Base-by-base conservation (phyloP, 1,140 invertebrate species). In the Tetraneura akinire region DNA sequence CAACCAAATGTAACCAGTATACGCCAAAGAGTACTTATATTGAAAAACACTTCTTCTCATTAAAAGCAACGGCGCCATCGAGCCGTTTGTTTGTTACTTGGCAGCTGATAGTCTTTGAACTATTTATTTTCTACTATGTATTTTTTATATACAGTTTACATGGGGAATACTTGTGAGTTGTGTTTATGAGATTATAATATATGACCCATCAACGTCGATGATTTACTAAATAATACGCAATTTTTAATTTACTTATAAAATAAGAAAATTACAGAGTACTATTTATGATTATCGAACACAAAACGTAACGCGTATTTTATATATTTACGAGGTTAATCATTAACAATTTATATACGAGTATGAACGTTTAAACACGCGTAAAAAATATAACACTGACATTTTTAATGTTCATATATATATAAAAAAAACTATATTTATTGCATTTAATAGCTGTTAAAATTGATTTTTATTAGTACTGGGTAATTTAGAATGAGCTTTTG, bases 21-120 rank as follows among this genome's bases (percentile, higher is more conserved):
- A 68, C 32, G 37, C n/a, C 60, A 8, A 68, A 45, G 11, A 21
- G 32, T 68, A 37, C 8, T 68, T 68, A 45, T 68, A 68, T 45
- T 21, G 64, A 45, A 68, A 68, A 68, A 68, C 37, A 68, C 66
- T 68, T 68, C 32, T 68, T 68, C 47, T 47, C 66, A 47, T 68
- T 68, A 68, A 47, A 68, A 68, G 66, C n/a, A 47, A 68, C 66
- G 37, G 66, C 37, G 66, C 66, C 66, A 68, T 16, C 21, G 6
- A 45, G 13, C 10, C 37, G 13, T 13, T 68, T 45, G 37, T 68
- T 68, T 47, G 42, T 68, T 45, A 68, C 37, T 68, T 68, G 66
- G 66, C 66, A 68, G 37, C 66, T 47, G 37, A 68, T 68, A 21
- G 42, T 45, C 42, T 13, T n/a, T 26, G 53, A 8, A 26, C 11